Conservation (phyloP, 2,113 vertebrate species). For the Castor canadensis region DNA sequence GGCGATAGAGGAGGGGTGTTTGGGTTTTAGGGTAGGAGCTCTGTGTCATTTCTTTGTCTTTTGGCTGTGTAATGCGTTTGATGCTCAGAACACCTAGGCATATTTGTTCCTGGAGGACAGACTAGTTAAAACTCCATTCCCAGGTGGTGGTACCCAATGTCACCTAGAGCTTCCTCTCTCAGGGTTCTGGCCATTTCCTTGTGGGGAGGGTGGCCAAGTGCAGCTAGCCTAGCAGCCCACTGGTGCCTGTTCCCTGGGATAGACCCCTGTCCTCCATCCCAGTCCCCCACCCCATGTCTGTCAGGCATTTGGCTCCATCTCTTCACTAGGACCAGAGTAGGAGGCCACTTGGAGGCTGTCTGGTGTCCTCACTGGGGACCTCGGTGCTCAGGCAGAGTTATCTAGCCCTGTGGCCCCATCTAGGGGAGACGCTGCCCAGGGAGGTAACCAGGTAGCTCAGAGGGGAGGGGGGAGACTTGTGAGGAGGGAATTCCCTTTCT, state of each 20-base stretch:
- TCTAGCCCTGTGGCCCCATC: rapidly evolving
- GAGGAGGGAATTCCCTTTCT: too few species aligned
- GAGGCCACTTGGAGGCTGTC: not conserved
- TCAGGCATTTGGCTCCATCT: not conserved
- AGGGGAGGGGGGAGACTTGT: not conserved
- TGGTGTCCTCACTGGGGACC: not conserved
- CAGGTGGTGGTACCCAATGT: rapidly evolving
- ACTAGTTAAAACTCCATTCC: not conserved
- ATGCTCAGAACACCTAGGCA: not conserved
- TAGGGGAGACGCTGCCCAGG: rapidly evolving
- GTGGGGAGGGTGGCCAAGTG: rapidly evolving
- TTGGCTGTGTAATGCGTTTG: not conserved
- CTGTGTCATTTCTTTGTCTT: not conserved
- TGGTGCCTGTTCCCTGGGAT: too few species aligned
- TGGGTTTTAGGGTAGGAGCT: not conserved
- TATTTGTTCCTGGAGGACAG: not conserved
- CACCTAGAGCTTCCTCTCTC: not conserved
- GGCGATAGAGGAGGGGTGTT: not conserved
- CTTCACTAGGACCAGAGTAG: not conserved
- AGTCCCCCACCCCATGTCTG: rapidly evolving
- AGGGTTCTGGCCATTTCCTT: not conserved
- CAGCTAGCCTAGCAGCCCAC: rapidly evolving
- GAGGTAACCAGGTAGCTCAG: not conserved
- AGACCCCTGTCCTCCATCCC: not conserved
- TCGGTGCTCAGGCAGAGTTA: too few species aligned